Evolutionary conservation across 1,140 invertebrate genomes (phyloP), one percentile per base, ranked within the genome.

Genomic region (Pseudobourletiella spinata): DNA sequence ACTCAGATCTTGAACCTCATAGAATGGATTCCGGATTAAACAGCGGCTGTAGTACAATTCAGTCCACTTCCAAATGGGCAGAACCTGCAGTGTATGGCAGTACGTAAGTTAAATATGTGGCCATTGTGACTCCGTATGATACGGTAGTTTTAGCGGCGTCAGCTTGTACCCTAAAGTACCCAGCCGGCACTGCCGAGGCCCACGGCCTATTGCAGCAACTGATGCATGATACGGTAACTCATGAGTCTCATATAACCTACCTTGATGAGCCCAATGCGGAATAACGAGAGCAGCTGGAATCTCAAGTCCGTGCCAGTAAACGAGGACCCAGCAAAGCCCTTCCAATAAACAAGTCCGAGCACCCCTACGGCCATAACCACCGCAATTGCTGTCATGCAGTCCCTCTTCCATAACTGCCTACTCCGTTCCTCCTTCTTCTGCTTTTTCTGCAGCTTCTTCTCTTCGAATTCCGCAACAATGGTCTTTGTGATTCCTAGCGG

Each of bases 31-130:
- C 32, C 81, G 79, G 43, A 89, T 79, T 64, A 89, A 75, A 71
- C 88, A 91, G 51, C 81, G 79, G 59, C 83, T 81, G 70, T 86
- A 83, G 69, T 88, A 88, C 16, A 88, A 73, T 6, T 81, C 78
- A n/a, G 84, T 84, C 87, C 87, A 91, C 70, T 89, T 85, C 84
- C 85, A 89, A 30, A 86, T 76, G 1, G 87, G 85, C 11, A 88
- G 72, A 8, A 87, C 69, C 76, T 79, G 63, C 8, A 20, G 26
- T 48, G 32, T 8, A 11, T 39, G n/a, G n/a, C 8, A 39, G n/a
- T 39, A 39, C 8, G 8, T 39, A 39, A n/a, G n/a, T 39, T 39
- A 39, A 39, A 39, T 39, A n/a, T n/a, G n/a, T n/a, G n/a, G n/a
- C n/a, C n/a, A n/a, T n/a, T n/a, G n/a, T n/a, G n/a, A n/a, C n/a